Percentiles rank a stretch among this genome's conserved stretches.
Evolutionary conservation across 2,888 invertebrate species (phyloP).

Genomic region (Schizotus pectinicornis): DNA sequence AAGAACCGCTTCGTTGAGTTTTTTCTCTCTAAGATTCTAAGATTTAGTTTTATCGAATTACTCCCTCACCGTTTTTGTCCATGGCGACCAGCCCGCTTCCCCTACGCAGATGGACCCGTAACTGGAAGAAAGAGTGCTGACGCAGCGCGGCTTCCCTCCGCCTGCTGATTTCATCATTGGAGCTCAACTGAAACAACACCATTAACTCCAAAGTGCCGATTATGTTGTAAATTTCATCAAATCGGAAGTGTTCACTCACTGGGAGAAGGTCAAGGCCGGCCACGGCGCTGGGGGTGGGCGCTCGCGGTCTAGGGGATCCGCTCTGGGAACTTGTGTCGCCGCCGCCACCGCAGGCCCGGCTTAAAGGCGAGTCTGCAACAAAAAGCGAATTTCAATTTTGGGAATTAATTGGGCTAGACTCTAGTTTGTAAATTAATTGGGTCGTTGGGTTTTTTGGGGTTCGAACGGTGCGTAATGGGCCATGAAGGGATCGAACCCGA

Average conservation of each 20-base stretch:
- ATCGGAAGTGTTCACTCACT: constrained; percentile 46
- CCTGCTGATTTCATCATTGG: constrained; percentile 73
- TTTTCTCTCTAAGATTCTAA: no score
- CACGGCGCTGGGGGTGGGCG: constrained; percentile 56
- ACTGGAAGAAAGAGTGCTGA: constrained; percentile 90
- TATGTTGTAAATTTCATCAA: background rate
- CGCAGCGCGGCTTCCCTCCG: constrained; percentile 76
- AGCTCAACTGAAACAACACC: constrained; percentile 56
- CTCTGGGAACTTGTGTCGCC: constrained; percentile 57
- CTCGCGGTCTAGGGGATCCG: constrained; percentile 57
- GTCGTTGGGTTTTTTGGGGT: constrained; percentile 54
- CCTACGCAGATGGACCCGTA: constrained; percentile 85
- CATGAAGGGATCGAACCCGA: constrained; percentile 77
- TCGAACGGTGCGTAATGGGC: no score
- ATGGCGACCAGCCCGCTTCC: constrained; percentile 90
- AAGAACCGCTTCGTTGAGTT: no score
- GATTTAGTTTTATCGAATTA: no score
- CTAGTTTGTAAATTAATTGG: no score
- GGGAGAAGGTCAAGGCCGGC: constrained; percentile 58
- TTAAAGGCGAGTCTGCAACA: constrained; percentile 61
- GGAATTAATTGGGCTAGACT: no score
- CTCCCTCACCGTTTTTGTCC: constrained; percentile 85
- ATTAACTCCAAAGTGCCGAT: background rate
- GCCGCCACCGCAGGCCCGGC: constrained; percentile 54
- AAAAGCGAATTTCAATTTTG: background rate